Percentiles rank a stretch among this genome's conserved stretches.
Conservation (phyloP, 2,113 vertebrate species). For the Embiotoca jacksoni region DNA sequence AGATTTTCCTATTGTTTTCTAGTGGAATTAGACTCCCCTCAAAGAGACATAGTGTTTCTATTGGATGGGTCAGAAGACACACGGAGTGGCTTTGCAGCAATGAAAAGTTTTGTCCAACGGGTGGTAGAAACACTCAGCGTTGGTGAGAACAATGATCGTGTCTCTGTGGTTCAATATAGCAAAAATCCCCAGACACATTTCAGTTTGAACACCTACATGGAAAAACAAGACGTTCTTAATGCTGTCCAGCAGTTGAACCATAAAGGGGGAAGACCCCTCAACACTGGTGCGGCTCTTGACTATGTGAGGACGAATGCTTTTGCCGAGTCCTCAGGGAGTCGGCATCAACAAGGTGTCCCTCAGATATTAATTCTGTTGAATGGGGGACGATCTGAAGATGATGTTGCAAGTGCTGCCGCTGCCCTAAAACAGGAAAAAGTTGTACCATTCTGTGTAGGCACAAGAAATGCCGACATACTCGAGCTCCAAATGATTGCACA, state of each 20-base stretch:
- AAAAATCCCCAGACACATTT: constrained; percentile 76
- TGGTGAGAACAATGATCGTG: constrained; percentile 73
- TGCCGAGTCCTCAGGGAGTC: constrained; percentile 74
- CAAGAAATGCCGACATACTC: constrained; percentile 83
- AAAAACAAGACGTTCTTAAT: constrained; percentile 72
- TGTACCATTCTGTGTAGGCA: constrained; percentile 79
- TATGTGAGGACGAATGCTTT: constrained; percentile 77
- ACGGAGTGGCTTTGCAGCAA: constrained; percentile 81
- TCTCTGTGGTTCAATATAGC: constrained; percentile 84
- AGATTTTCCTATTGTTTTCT: constrained; percentile 68
- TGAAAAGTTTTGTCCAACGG: constrained; percentile 87
- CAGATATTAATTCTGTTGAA: constrained; percentile 83
- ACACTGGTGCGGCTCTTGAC: constrained; percentile 80
- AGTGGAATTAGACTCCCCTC: constrained; percentile 81
- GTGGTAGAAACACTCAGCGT: constrained; percentile 78
- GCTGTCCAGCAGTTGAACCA: constrained; percentile 74
- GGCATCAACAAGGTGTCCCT: constrained; percentile 78
- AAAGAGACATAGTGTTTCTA: constrained; percentile 85
- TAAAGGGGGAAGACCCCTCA: constrained; percentile 74
- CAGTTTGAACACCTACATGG: constrained; percentile 74
- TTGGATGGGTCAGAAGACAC: constrained; percentile 84
- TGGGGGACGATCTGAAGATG: constrained; percentile 81
- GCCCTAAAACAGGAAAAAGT: constrained; percentile 74
- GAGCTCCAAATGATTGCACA: constrained; percentile 82
- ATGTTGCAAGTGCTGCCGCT: constrained; percentile 71